Conservation (phyloP, 1,140 invertebrate species). For the Meloidogyne floridensis region DNA sequence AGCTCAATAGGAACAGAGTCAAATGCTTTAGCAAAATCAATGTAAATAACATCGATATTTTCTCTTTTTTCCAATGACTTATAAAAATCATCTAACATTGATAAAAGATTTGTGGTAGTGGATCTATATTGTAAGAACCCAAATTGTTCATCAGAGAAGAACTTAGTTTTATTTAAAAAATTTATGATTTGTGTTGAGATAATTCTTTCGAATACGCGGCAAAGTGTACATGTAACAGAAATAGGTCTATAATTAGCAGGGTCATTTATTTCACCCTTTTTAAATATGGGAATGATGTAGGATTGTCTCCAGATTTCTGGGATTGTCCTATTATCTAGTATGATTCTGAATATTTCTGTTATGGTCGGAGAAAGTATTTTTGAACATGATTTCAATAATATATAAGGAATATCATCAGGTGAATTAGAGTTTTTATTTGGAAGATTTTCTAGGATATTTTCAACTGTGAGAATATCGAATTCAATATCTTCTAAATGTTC, state of each 20-base stretch:
- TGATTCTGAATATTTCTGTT: not conserved
- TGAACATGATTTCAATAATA: conserved; percentile 1
- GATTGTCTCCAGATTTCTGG: no score
- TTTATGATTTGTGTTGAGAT: not conserved
- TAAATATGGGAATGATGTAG: no score
- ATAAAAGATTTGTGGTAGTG: no score
- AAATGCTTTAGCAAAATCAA: no score
- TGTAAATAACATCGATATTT: not conserved
- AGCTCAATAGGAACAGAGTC: no score
- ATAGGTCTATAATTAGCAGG: conserved; percentile 17
- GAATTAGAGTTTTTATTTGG: not conserved
- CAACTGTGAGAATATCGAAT: not conserved
- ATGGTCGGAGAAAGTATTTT: not conserved
- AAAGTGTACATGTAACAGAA: conserved; percentile 15
- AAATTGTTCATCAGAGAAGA: conserved; percentile 15
- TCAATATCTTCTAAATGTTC: not conserved
- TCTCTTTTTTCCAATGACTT: not conserved
- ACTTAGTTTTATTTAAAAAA: conserved; percentile 6
- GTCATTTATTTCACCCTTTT: not conserved
- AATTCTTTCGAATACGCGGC: conserved; percentile 20
- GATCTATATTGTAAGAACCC: conserved; percentile 26
- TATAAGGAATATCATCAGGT: not conserved
- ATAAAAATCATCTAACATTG: conserved; percentile 12
- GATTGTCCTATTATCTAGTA: not conserved
- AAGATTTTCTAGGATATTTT: conserved; percentile 2